These are phyloP conservation scores for Leptarthrus brevirostris DNA, from an alignment of 2,888 invertebrate species.

Conservation along the genomic window DNA sequence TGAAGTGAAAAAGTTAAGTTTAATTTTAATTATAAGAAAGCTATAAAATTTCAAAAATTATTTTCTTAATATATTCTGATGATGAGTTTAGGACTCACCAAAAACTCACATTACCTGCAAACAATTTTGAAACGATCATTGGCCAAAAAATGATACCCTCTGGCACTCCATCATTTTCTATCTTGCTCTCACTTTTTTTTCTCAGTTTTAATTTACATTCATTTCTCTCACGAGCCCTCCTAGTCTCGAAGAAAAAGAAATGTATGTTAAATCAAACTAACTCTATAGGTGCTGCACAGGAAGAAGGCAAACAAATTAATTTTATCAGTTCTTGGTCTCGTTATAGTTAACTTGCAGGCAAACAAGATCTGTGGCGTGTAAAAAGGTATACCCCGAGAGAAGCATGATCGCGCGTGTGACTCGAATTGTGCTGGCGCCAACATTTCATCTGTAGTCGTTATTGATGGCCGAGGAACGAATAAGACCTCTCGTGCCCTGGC, in stretches of 20 bases:
- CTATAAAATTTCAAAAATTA: conserved; percentile 7
- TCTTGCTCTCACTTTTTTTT: conserved; percentile 16
- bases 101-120: conserved; percentile 1
- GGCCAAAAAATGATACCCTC: conserved; percentile 51
- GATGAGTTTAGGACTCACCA: not conserved
- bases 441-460: conserved; percentile 10
- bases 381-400: conserved; percentile 23
- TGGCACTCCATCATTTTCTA: conserved; percentile 46
- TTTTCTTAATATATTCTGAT: not conserved
- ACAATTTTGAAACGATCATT: conserved; percentile 50
- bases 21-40: too few relatives aligned
- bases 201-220: conserved; percentile 9
- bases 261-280: too few relatives aligned
- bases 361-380: conserved; percentile 26
- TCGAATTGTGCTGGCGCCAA: conserved; percentile 44
- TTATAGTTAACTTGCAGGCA: conserved; percentile 21
- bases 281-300: too few relatives aligned
- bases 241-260: not conserved
- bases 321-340: conserved; percentile 47
- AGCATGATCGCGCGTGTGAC: conserved; percentile 46
- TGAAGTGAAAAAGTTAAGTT: too few relatives aligned
- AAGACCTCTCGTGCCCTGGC: not conserved
- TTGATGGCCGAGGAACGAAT: not conserved
- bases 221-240: conserved; percentile 24
- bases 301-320: conserved; percentile 52